A percentile compares a stretch with the other conserved stretches of the same genome.
These are phyloP conservation scores for Sebastes fasciatus DNA, from an alignment of 2,113 vertebrate genomes.

Conservation along the genomic window DNA sequence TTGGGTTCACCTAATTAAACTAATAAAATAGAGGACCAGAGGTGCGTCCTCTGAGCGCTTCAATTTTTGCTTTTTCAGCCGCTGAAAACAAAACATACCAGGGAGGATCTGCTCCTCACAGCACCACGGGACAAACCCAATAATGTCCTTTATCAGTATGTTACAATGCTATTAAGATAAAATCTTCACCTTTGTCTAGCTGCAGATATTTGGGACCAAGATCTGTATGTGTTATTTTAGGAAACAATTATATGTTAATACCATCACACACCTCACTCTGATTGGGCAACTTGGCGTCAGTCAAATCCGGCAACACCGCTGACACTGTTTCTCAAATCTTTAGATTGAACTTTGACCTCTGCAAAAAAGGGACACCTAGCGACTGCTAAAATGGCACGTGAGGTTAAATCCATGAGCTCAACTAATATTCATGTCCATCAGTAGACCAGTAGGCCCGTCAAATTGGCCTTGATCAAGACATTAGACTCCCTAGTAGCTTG, in stretches of 20 bases:
- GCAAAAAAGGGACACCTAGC: not conserved
- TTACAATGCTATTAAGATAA: not conserved
- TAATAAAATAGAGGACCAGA: not conserved
- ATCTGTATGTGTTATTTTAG: not conserved
- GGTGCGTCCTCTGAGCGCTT: not conserved
- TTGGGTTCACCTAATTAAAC: not conserved
- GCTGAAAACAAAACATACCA: not conserved
- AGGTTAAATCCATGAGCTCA: not conserved
- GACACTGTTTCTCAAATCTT: not conserved
- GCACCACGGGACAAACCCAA: not conserved
- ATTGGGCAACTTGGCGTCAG: no score
- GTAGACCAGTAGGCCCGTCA: no score
- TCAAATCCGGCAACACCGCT: not conserved
- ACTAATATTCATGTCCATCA: not conserved
- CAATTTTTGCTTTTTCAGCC: not conserved
- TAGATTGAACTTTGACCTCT: constrained; percentile 11
- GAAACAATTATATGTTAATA: no score
- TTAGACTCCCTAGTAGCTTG: not conserved
- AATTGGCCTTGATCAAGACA: not conserved
- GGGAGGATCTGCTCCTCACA: not conserved
- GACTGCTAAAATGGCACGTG: not conserved
- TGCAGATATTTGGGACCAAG: not conserved
- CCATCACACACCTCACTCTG: no score
- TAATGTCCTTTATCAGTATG: not conserved
- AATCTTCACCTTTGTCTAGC: not conserved